Evolutionary conservation across 2,113 vertebrate species (phyloP).

Genomic region (Chinchilla lanigera): DNA sequence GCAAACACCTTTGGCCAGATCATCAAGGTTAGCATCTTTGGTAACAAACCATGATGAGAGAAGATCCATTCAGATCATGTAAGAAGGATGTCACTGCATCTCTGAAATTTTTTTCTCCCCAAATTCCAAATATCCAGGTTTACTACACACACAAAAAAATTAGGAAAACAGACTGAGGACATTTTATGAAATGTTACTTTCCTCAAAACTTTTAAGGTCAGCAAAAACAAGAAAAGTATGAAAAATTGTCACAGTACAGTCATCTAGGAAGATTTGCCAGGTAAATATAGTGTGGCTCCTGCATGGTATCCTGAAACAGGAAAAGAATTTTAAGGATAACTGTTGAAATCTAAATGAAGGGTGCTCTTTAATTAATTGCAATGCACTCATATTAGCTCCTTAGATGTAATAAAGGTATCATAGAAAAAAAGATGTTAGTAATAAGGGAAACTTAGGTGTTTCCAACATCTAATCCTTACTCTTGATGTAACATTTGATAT

Average conservation of each 20-base stretch:
- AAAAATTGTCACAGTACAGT: not conserved
- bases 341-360: not conserved
- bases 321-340: conserved; percentile 16
- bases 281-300: not conserved
- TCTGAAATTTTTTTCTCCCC: not conserved
- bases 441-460: not conserved
- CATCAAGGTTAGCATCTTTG: not conserved
- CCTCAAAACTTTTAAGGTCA: conserved; percentile 10
- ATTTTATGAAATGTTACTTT: not conserved
- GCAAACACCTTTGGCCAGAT: not conserved
- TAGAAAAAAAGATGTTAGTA: not conserved
- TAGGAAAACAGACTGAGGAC: not conserved
- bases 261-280: not conserved
- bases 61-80: too few relatives aligned
- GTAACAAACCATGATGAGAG: not conserved
- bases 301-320: not conserved
- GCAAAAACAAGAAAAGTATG: conserved; percentile 41
- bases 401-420: not conserved
- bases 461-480: not conserved
- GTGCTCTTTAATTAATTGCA: not conserved
- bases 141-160: not conserved
- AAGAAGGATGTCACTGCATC: not conserved
- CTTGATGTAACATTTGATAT: not conserved
- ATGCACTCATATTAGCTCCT: not conserved
- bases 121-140: not conserved